Base-by-base conservation (phyloP, 2,113 vertebrate genomes). In the Lepus europaeus region DNA sequence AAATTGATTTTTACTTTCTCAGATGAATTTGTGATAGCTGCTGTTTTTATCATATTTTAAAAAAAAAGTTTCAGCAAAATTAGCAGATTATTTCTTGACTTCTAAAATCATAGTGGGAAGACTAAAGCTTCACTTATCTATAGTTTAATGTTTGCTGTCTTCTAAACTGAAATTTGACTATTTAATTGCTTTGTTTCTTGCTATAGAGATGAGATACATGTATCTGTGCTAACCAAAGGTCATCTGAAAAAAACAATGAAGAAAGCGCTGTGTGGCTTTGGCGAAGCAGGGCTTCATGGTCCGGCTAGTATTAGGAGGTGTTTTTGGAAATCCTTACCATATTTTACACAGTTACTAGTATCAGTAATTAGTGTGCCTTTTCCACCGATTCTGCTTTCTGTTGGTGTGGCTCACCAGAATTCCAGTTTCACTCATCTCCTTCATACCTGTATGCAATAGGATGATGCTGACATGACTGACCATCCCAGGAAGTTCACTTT, bases 1-100 rank as follows among this genome's bases (percentile, higher is more conserved):
- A 80, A 69, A 74, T 64, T 81, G 33, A 91, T 79, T 93, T 92
- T 96, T 84, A 66, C 61, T 90, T 93, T 81, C 23, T 93, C 27
- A 63, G 64, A 56, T 73, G 39, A 83, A 64, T 93, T 94, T 91
- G 56, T 93, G 36, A 33, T 53, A 73, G 76, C 49, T 61, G 1
- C 56, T 90, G 2, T 89, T 80, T 93, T 85, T 59, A 49, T 33
- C 69, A 5, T 91, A 31, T 83, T 90, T 56, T 80, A 85, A 84
- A 53, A 31, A 85, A 84, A 53, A 31, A 81, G 20, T 96, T 96
- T 80, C 59, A 93, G 36, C 45, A 93, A 89, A 92, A 66, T 36
- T 31, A 69, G 80, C 51, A n/a, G 39, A 85, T 69, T 96, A 53
- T 89, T 64, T n/a, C 12, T 5, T 66, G 33, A 19, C 19, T 8